Evolutionary conservation across 1,140 invertebrate genomes (phyloP), one percentile per base, ranked within the genome.

Genomic region (Dendrolimus kikuchii): DNA sequence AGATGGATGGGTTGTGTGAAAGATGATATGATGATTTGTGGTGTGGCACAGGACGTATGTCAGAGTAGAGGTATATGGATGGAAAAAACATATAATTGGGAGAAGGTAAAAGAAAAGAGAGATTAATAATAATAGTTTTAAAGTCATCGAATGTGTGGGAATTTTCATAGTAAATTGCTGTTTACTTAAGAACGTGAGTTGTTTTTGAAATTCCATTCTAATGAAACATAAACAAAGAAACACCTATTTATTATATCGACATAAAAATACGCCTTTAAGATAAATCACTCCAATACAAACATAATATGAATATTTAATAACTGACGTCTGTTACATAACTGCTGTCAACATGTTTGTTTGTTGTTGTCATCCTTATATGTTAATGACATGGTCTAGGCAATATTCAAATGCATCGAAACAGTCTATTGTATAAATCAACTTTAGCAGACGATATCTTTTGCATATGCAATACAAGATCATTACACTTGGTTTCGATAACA

Each of bases 151-250:
- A 23, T 23, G 1, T 23, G 23, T 23, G 23, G 23, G 23, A 23
- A 2, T 23, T 23, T 1, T 23, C 23, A 23, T 23, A 23, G 23
- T 45, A 9, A 45, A 45, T 45, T 45, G 43, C 43, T 45, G 23
- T 47, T 37, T 38, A 49, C 58, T 44, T 40, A 40, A 55, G 56
- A 66, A 66, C 66, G 60, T 70, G 64, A 66, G 47, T 46, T 38
- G 61, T 66, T 71, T 66, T 60, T 64, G 67, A 60, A 67, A 73
- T 70, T 63, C 60, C 7, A 50, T 46, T 51, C 53, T 39, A 49
- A 47, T 43, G 53, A 52, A 46, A 55, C 6, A 46, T 40, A 60
- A 62, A 64, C 45, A 62, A 55, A 57, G 48, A 47, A 53, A 36
- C 38, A 54, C 41, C 46, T 42, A 43, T 52, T 38, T 10, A 55